Base-by-base conservation (phyloP, 2,888 invertebrate genomes). In the Diplazon laetatorius region DNA sequence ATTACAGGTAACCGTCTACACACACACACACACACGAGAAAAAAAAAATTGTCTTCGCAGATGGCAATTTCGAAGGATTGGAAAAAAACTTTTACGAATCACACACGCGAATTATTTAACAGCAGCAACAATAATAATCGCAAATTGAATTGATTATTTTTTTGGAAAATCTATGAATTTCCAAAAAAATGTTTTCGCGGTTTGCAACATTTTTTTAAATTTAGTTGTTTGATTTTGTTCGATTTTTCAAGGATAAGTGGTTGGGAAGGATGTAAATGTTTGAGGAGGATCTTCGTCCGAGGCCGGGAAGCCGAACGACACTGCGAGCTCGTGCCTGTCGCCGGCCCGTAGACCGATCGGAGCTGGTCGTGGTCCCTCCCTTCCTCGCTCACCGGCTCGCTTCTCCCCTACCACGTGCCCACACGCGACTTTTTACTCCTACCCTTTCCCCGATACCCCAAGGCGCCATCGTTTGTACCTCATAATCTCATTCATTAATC, bases 291-390 rank as follows among this genome's bases (percentile, higher is more conserved):
- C 73, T 63, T 69, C 68, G 66, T 46, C 62, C 62, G 73, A 63
- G 68, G 72, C 35, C 44, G 70, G 69, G 39, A 69, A 73, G 73
- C 69, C 78, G 69, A 78, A 59, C 73, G 78, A 74, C 63, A 78
- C 78, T 78, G n/a, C n/a, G 78, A 70, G 65, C 68, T 55, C 39
- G 68, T 48, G 77, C 59, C 65, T 73, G 78, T 78, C 78, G 59
- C 65, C 73, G 59, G 65, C 42, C 42, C 39, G 55, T 44, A 74
- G 72, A 63, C 52, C 68, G 62, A 74, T 74, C 73, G 66, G 60
- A 57, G 57, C 16, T 37, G 52, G 42, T 35, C 25, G 57, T 65
- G 70, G 65, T 39, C 70, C 65, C 62, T 65, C 76, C 65, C 70
- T 63, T 70, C 70, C 48, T 16, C 25, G 20, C 46, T 30, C 35